Evolutionary conservation across 2,113 vertebrate species (phyloP).

Genomic region (Phyllopteryx taeniolatus): DNA sequence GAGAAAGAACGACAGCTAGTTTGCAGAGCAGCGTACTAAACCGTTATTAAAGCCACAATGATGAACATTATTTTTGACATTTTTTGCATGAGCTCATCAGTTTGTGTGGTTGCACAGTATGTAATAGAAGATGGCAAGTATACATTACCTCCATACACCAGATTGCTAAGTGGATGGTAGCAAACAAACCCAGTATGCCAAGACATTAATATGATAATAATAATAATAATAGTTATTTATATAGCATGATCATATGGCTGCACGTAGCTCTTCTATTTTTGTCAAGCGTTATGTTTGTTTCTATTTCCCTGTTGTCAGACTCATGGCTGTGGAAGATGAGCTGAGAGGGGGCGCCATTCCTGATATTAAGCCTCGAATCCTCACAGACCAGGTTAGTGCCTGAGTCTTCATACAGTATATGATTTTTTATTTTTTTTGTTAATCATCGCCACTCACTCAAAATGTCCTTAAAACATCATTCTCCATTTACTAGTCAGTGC

Average conservation of each 20-base stretch:
- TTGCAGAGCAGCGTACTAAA: too few relatives aligned
- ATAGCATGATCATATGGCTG: not conserved
- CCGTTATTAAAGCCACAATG: too few relatives aligned
- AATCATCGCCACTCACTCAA: constrained; percentile 56
- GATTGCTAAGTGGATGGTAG: constrained; percentile 24
- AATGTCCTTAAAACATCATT: constrained; percentile 59
- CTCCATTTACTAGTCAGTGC: constrained; percentile 47
- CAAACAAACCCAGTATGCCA: constrained; percentile 35
- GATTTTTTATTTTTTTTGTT: constrained; percentile 55
- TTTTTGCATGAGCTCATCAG: not conserved
- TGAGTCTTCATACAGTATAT: constrained; percentile 49
- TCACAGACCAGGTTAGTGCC: constrained; percentile 92
- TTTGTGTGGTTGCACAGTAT: not conserved
- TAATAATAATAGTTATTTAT: not conserved
- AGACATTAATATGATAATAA: constrained; percentile 53
- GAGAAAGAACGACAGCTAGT: too few relatives aligned
- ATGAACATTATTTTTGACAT: not conserved
- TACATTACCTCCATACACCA: constrained; percentile 17
- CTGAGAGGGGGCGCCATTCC: constrained; percentile 78
- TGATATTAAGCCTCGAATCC: constrained; percentile 90
- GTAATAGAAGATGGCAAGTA: not conserved
- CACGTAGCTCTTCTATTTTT: constrained; percentile 55
- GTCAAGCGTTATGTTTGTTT: constrained; percentile 66
- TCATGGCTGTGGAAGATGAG: constrained; percentile 81
- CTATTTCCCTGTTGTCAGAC: constrained; percentile 74